Evolutionary conservation across 2,888 invertebrate species (phyloP), one percentile per base, ranked within the genome.

Genomic region (Hydroisotoma schaefferi): DNA sequence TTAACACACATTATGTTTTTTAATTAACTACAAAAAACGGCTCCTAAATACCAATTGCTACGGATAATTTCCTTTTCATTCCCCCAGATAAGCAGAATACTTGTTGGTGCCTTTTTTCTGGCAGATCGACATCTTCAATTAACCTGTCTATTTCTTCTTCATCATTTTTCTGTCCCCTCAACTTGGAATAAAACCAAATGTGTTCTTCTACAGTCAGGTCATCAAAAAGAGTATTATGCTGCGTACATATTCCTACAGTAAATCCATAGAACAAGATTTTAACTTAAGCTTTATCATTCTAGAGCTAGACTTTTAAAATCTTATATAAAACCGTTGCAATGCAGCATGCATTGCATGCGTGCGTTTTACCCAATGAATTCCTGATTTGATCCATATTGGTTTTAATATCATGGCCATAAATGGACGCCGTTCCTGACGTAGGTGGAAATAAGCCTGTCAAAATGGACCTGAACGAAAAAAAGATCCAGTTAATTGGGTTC

Each of bases 21-120:
- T 33, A 33, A n/a, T n/a, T n/a, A n/a, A n/a, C n/a, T n/a, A n/a
- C n/a, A n/a, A n/a, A n/a, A n/a, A n/a, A n/a, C n/a, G n/a, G n/a
- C n/a, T n/a, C n/a, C n/a, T 33, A 15, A 33, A 10, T 40, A 40
- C 40, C 90, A 76, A 93, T 90, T 29, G 87, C 92, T 27, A 94
- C 82, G 49, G 89, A 91, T 44, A 95, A 77, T 69, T 93, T 87
- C 55, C 95, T 82, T 78, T 92, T 90, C 85, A 94, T 94, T 5
- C 95, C 95, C 15, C 94, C 94, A 0, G 94, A 94, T 59, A 95
- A 78, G 52, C 83, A 81, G 23, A 77, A 76, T 0, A 86, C 84
- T 65, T 82, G 76, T 38, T 78, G 78, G 69, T 85, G 74, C 1
- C 79, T 80, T 75, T 93, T 92, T 1, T 83, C 81, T 0, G 74